Conservation (phyloP, 2,797 vertebrate genomes). For the Masticophis lateralis region DNA sequence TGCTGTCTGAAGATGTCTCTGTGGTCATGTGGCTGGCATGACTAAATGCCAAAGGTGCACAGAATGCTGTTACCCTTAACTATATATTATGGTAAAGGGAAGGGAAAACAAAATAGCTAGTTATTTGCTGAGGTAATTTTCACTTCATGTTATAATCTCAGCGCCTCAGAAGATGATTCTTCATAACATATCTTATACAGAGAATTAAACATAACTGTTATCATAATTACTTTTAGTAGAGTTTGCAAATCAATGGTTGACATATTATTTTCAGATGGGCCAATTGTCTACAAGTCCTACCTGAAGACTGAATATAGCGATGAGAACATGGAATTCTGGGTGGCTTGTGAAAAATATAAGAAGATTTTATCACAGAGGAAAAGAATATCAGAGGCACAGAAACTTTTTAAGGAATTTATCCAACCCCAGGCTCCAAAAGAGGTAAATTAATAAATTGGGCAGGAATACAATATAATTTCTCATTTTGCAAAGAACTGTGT, state of each 20-base stretch:
- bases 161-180: neutral
- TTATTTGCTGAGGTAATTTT: neutral
- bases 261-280: constrained; percentile 73
- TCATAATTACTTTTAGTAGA: neutral
- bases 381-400: constrained; percentile 79
- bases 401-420: constrained; percentile 84
- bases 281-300: constrained; percentile 80
- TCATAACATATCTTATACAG: neutral
- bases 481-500: neutral
- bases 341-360: constrained; percentile 86
- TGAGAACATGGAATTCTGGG: constrained; percentile 89
- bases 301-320: constrained; percentile 87
- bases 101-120: neutral
- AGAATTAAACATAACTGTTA: neutral
- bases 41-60: too few relatives aligned
- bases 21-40: too few relatives aligned
- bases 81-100: neutral
- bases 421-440: constrained; percentile 82
- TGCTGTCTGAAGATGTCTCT: too few relatives aligned
- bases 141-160: neutral
- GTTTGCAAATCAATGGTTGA: neutral
- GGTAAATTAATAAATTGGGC: constrained; percentile 62
- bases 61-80: too few relatives aligned
- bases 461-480: neutral
- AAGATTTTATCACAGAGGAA: constrained; percentile 78